Conservation (phyloP, 2,797 vertebrate species). For the Pangasius larnaudii region DNA sequence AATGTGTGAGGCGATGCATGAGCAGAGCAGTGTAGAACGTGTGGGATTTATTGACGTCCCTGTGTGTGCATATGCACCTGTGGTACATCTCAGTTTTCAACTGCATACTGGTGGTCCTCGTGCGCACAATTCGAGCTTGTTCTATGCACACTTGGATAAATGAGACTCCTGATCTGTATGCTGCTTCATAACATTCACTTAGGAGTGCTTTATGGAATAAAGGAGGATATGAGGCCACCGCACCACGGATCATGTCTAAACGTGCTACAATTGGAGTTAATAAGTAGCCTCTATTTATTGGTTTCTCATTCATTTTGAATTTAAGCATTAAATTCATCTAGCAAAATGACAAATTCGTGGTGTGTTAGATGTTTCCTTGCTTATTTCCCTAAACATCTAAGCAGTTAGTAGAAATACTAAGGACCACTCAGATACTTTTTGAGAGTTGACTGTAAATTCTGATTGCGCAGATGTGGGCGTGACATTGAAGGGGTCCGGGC, state of each 20-base stretch:
- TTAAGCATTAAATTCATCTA: conserved; percentile 8
- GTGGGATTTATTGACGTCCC: background rate
- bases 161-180: conserved; percentile 3
- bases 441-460: conserved; percentile 19
- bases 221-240: background rate
- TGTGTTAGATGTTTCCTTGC: background rate
- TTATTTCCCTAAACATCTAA: background rate
- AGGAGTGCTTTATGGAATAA: background rate
- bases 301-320: background rate
- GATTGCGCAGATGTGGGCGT: conserved; percentile 60
- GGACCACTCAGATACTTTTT: background rate
- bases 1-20: background rate
- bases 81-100: background rate
- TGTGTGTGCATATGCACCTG: background rate
- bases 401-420: background rate
- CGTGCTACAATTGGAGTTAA: conserved; percentile 14
- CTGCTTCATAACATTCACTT: conserved; percentile 31
- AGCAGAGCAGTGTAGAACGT: background rate
- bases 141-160: conserved; percentile 11
- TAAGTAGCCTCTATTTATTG: background rate
- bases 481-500: conserved; percentile 75
- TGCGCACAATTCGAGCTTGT: background rate
- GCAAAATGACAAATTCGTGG: conserved; percentile 37
- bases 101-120: background rate
- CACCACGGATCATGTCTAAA: conserved; percentile 61